phyloP scores from a whole-genome alignment of 23 tunicate species.

The Oikopleura vanhoeffeni region DNA sequence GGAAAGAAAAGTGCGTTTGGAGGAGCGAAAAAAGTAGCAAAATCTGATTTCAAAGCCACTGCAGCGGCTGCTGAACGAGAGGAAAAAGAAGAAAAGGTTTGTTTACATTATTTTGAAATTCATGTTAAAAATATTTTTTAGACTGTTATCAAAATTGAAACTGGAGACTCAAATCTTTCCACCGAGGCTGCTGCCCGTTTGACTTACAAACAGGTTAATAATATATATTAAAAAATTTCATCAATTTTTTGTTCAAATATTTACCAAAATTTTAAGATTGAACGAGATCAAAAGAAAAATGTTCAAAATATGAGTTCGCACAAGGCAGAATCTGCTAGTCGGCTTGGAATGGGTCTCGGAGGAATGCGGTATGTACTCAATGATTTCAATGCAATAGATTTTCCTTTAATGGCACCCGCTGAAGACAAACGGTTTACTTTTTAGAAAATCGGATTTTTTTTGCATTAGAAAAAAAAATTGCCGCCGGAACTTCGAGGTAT shows the following conservation, averaged over 20 bases:
- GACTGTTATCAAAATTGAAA: background rate
- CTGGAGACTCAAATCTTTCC: background rate
- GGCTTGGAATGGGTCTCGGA: constrained; percentile 54
- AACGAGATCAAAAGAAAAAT: background rate
- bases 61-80: background rate
- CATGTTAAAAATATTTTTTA: background rate
- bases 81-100: background rate
- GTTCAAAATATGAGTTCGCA: constrained; percentile 14
- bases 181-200: background rate
- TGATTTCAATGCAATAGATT: too few species aligned
- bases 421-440: too few species aligned
- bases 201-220: background rate
- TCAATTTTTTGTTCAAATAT: too few species aligned
- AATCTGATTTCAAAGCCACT: constrained; percentile 6
- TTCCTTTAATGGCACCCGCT: too few species aligned
- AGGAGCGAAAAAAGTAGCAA: constrained; percentile 3
- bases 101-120: background rate
- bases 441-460: too few species aligned
- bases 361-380: background rate
- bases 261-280: background rate
- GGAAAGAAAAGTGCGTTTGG: constrained; percentile 13
- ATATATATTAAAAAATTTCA: too few species aligned
- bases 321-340: constrained; percentile 28
- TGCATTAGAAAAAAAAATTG: too few species aligned
- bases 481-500: too few species aligned